A percentile compares a stretch with the other conserved stretches of the same genome.
These are phyloP conservation scores for Pyxicephalus adspersus DNA, from an alignment of 2,113 vertebrate genomes.

Conservation along the genomic window DNA sequence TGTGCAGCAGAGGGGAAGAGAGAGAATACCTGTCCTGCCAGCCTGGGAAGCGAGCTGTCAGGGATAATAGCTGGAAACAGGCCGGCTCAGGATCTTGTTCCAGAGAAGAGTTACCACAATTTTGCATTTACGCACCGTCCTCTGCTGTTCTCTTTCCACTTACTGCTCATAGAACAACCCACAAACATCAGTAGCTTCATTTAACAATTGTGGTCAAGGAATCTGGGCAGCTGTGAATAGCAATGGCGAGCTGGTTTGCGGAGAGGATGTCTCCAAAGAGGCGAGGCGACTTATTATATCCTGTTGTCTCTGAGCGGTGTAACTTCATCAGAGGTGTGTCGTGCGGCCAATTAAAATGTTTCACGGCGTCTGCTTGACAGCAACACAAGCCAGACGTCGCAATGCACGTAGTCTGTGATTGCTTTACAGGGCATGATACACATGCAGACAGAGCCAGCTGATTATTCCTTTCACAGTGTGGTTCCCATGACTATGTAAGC, in stretches of 20 bases:
- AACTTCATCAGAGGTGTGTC: too few relatives aligned
- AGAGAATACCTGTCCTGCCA: not conserved
- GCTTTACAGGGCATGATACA: too few relatives aligned
- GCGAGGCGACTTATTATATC: too few relatives aligned
- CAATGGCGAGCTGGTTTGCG: not conserved
- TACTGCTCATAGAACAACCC: slow-evolving; percentile 29
- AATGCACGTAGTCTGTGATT: too few relatives aligned
- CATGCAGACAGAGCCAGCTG: too few relatives aligned
- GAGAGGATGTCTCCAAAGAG: too few relatives aligned
- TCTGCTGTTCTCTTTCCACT: slow-evolving; percentile 13
- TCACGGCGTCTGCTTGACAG: too few relatives aligned
- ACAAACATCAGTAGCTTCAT: slow-evolving; percentile 9
- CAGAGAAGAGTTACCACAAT: slow-evolving; percentile 20
- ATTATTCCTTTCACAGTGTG: too few relatives aligned
- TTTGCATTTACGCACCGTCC: slow-evolving; percentile 10
- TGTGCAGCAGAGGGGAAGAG: not conserved
- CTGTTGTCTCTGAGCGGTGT: too few relatives aligned
- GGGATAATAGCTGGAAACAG: slow-evolving; percentile 6
- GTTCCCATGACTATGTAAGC: too few relatives aligned
- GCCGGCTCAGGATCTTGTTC: not conserved
- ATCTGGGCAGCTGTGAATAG: not conserved
- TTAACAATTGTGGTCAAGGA: slow-evolving; percentile 29
- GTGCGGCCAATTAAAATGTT: too few relatives aligned
- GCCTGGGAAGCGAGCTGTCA: slow-evolving; percentile 30
- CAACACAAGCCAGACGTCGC: too few relatives aligned